Base-by-base conservation (phyloP, 2,113 vertebrate genomes). In the Entomyzon cyanotis region DNA sequence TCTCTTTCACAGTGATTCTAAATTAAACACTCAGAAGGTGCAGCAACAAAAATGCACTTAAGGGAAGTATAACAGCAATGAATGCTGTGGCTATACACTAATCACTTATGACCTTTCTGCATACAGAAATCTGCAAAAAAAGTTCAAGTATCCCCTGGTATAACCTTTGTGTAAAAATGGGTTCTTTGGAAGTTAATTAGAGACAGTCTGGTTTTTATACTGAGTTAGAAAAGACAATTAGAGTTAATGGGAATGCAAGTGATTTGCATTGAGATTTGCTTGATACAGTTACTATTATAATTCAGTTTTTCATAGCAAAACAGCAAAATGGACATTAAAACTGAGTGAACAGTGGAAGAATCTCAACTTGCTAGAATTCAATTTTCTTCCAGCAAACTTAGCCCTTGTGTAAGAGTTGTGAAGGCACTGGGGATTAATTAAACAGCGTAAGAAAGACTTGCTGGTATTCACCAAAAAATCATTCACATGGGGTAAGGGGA, bases 381-480 rank as follows among this genome's bases (percentile, higher is more conserved):
- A 10, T 79, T 90, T 92, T 75, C 70, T 75, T 90, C 59, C 44
- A 83, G 82, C 50, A 77, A 84, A 58, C 39, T 64, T 25, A 84
- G 14, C 30, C 60, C 81, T 74, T 30, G 37, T 70, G 42, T 39
- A 80, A 84, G 74, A 74, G 68, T 20, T 81, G 63, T 15, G 14
- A 95, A 94, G 14, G 69, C 91, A 62, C 59, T 35, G 49, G 84
- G 64, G 76, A 91, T 80, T 86, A 90, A 94, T 88, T 50, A 63
- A 85, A 92, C 50, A 49, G 31, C 0, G 0, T 33, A 76, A 84
- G 50, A 89, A 89, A 78, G 64, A 87, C 46, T 59, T 55, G 21
- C 35, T 42, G 67, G 71, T 35, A 53, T 62, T 94, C 35, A 91
- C 64, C 16, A 60, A 79, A 71, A 59, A 73, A 35, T 25, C n/a